These are phyloP conservation scores for Trissonchulus latispiculum DNA, from an alignment of 2,888 invertebrate species.

Conservation along the genomic window DNA sequence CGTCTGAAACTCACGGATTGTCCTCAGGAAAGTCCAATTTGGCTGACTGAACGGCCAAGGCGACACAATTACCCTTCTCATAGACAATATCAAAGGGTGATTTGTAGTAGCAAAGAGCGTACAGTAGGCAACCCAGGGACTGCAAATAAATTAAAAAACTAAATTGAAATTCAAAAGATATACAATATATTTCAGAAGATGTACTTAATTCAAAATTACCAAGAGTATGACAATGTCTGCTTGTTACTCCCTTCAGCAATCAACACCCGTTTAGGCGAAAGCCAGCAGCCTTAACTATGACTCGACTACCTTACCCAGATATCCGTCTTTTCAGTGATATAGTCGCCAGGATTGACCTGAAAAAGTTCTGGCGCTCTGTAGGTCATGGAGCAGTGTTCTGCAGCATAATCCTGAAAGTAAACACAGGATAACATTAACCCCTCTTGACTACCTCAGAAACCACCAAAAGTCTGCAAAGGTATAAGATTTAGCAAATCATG, in stretches of 20 bases:
- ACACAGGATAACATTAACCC: no score
- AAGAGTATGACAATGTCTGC: no score
- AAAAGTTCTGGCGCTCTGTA: constrained; percentile 79
- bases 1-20: constrained; percentile 58
- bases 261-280: no score
- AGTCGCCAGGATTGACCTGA: constrained; percentile 66
- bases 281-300: no score
- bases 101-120: constrained; percentile 71
- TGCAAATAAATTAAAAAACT: constrained; percentile 44
- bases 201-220: no score
- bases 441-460: no score
- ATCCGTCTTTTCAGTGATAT: constrained; percentile 71
- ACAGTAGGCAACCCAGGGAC: constrained; percentile 74
- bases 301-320: constrained; percentile 76
- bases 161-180: no score
- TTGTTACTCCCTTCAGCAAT: no score
- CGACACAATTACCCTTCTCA: constrained; percentile 74
- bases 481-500: no score
- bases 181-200: no score
- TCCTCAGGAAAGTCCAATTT: constrained; percentile 61
- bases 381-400: constrained; percentile 73
- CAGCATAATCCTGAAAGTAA: constrained; percentile 72
- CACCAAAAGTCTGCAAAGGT: no score
- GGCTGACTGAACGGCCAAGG: constrained; percentile 68
- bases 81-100: constrained; percentile 74